Percentiles rank a stretch among this genome's conserved stretches.
phyloP scores from a whole-genome alignment of 2,888 invertebrate species.

The Ellobium chinense region DNA sequence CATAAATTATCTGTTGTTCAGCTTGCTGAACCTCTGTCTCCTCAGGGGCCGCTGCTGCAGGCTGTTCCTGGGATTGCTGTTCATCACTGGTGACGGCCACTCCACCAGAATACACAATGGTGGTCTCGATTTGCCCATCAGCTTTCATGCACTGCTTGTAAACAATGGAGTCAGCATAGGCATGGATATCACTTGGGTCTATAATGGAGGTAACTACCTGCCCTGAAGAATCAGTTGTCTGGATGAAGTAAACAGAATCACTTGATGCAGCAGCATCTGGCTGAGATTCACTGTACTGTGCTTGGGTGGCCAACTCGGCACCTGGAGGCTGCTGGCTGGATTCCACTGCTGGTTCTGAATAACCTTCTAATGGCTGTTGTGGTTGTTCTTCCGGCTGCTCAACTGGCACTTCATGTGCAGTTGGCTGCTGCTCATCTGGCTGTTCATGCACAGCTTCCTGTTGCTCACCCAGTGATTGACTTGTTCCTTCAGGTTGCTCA shows the following conservation, averaged over 20 bases:
- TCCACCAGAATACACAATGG: slow-evolving; percentile 31
- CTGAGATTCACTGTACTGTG: not conserved
- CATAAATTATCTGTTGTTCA: slow-evolving; percentile 42
- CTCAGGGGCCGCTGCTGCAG: not conserved
- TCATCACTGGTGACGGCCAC: not conserved
- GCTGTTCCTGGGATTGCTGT: not conserved
- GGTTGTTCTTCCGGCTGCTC: not conserved
- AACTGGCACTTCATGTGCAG: not conserved
- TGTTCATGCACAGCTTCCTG: not conserved
- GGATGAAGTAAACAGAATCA: slow-evolving; percentile 43
- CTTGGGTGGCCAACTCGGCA: not conserved
- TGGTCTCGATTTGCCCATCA: slow-evolving; percentile 42
- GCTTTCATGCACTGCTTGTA: slow-evolving; percentile 39
- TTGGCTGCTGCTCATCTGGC: not conserved
- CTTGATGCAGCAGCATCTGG: not conserved
- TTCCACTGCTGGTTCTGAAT: not conserved
- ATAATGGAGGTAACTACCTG: slow-evolving; percentile 41
- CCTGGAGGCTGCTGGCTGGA: not conserved
- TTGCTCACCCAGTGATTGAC: not conserved
- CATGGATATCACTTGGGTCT: slow-evolving; percentile 39
- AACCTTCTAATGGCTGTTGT: not conserved
- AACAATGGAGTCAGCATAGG: slow-evolving; percentile 37
- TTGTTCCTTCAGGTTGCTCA: not conserved
- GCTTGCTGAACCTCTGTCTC: slow-evolving; percentile 21
- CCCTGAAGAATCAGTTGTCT: slow-evolving; percentile 32